Evolutionary conservation across 2,113 vertebrate species (phyloP), one percentile per base, ranked within the genome.

Genomic region (Chitala chitala): DNA sequence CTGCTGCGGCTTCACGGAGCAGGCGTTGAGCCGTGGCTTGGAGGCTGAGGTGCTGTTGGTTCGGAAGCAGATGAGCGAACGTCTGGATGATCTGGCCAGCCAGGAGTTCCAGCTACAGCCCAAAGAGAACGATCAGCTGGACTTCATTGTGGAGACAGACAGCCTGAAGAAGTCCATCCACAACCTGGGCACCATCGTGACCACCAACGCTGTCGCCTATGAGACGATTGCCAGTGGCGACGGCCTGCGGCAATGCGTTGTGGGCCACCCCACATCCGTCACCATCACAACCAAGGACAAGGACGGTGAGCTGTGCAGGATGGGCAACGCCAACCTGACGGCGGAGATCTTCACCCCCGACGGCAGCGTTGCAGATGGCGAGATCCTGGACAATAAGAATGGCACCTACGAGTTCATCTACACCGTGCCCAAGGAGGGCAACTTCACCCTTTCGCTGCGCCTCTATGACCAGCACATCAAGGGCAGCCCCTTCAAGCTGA

Each of bases 381-480:
- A 99, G 80, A 94, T 99, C 69, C 86, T 98, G 74, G 96, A 99
- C 86, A 94, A 95, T 84, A 98, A 98, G 80, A 98, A 99, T 0
- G 97, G 97, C 75, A 98, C 94, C 2, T 99, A 99, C 0, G 96
- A 98, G 79, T 98, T 96, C 81, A 80, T 97, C 33, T 99, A 96
- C 84, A 95, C 91, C 0, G 91, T 98, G 53, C 94, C 95, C 75
- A 98, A 98, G 73, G 96, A 98, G 75, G 97, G 97, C 0, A 89
- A 95, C 80, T 98, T 98, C 78, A 95, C 94, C 5, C 84, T 99
- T 76, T 95, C 94, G 0, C 88, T 99, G 71, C 88, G 97, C 65
- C 92, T 98, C 68, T 94, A 99, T 3, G 94, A 99, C 87, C 97
- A 99, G 69, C 97, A 99, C 83, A 98, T 99, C 80, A 96, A 95